Conservation (phyloP, 2,797 vertebrate genomes). For the Microctenopoma steveboyesi region DNA sequence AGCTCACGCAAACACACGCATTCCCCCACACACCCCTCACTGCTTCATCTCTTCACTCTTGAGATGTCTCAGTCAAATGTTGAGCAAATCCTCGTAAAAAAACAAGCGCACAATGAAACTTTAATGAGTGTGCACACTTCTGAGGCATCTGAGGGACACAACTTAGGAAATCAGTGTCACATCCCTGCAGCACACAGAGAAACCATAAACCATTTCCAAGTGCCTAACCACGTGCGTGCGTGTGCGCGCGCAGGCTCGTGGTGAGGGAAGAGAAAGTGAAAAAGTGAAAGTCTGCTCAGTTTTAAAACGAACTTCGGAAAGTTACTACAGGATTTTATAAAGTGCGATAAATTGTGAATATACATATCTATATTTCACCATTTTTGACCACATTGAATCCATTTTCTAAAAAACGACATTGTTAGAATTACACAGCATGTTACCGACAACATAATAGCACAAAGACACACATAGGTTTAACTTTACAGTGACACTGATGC, state of each 20-base stretch:
- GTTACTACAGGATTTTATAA: constrained; percentile 7
- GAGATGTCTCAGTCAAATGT: constrained; percentile 80
- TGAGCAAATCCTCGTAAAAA: constrained; percentile 70
- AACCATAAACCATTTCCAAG: constrained; percentile 47
- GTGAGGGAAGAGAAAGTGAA: constrained; percentile 29
- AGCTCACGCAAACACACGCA: constrained; percentile 17
- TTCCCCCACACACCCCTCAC: constrained; percentile 20
- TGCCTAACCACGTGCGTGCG: constrained; percentile 19
- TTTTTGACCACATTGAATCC: neutral
- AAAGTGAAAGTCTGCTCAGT: constrained; percentile 40
- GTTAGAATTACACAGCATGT: constrained; percentile 10
- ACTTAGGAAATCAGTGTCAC: constrained; percentile 72
- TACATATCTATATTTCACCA: constrained; percentile 1
- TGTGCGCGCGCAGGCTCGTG: neutral
- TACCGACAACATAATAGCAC: neutral
- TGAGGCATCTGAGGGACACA: constrained; percentile 71
- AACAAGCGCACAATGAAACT: constrained; percentile 77
- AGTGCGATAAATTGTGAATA: neutral
- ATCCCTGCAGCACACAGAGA: constrained; percentile 44
- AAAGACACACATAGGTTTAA: constrained; percentile 4
- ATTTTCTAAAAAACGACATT: neutral
- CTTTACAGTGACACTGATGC: constrained; percentile 8
- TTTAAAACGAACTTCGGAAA: constrained; percentile 35
- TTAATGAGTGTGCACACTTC: constrained; percentile 75
- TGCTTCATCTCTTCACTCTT: constrained; percentile 72